Conservation (phyloP, 2,888 invertebrate genomes). For the Polydrusus tereticollis region DNA sequence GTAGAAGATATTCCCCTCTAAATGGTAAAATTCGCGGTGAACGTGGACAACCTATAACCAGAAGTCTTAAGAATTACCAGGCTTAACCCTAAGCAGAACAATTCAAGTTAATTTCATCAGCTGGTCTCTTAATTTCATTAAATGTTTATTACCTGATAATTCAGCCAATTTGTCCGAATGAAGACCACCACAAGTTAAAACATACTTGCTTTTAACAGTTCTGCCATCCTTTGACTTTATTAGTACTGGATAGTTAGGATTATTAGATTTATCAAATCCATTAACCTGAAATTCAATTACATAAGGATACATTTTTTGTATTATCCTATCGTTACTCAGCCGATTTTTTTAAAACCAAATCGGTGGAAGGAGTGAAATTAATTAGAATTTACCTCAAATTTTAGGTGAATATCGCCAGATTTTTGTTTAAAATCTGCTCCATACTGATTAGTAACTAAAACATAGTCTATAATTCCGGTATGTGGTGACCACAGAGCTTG, state of each 20-base stretch:
- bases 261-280: conserved; percentile 75
- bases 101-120: too few species aligned
- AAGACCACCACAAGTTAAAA: conserved; percentile 95
- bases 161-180: conserved; percentile 93
- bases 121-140: too few species aligned
- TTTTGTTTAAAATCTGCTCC: conserved; percentile 82
- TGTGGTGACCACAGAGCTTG: conserved; percentile 97
- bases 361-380: too few species aligned
- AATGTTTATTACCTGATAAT: conserved; percentile 77
- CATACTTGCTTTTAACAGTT: conserved; percentile 78
- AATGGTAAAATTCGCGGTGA: conserved; percentile 93
- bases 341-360: too few species aligned
- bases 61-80: too few species aligned
- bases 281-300: conserved; percentile 86
- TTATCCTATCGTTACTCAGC: too few species aligned
- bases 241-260: conserved; percentile 74
- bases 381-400: conserved; percentile 78
- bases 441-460: conserved; percentile 83
- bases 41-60: conserved; percentile 73
- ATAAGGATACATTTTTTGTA: too few species aligned
- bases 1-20: conserved; percentile 93
- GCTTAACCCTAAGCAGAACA: too few species aligned
- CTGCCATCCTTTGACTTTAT: conserved; percentile 69
- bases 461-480: conserved; percentile 97
- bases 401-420: conserved; percentile 83